Percentiles rank a stretch among this genome's conserved stretches.
Conservation (phyloP, 2,888 invertebrate species). For the Axea sp. region DNA sequence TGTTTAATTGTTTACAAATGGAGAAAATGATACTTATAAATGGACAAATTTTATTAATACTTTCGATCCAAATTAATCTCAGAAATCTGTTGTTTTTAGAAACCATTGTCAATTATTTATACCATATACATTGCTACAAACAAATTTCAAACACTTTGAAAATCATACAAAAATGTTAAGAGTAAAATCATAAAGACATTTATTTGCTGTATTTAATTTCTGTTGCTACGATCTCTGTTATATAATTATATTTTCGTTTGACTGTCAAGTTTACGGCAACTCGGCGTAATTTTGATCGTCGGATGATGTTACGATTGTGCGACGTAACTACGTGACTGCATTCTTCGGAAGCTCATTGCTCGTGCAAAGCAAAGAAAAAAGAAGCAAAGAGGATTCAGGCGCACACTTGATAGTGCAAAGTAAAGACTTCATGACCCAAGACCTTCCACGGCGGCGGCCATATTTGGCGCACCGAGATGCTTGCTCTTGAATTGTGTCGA, state of each 20-base stretch:
- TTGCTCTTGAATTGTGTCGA: conserved; percentile 55
- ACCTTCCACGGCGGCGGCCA: conserved; percentile 50
- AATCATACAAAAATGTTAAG: too few species aligned
- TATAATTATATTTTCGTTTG: conserved; percentile 47
- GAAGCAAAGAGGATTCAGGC: conserved; percentile 13
- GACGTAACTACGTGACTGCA: conserved; percentile 59
- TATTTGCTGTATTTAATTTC: too few species aligned
- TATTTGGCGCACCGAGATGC: conserved; percentile 43
- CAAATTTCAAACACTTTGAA: too few species aligned
- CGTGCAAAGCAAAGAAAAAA: conserved; percentile 27
- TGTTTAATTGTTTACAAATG: too few species aligned
- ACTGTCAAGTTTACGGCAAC: conserved; percentile 16
- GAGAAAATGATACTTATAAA: too few species aligned
- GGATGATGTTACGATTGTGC: conserved; percentile 54
- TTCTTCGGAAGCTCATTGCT: conserved; percentile 56
- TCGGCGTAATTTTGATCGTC: conserved; percentile 37
- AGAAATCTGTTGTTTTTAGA: too few species aligned
- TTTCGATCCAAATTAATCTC: too few species aligned
- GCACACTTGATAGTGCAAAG: conserved; percentile 52
- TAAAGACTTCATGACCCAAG: conserved; percentile 63
- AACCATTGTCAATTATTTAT: too few species aligned
- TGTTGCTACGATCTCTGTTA: conserved; percentile 22
- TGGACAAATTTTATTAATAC: too few species aligned
- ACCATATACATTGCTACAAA: too few species aligned
- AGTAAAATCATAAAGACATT: too few species aligned